A percentile compares a stretch with the other conserved stretches of the same genome.
phyloP scores from a whole-genome alignment of 1,140 invertebrate genomes.

The Formica selysi region DNA sequence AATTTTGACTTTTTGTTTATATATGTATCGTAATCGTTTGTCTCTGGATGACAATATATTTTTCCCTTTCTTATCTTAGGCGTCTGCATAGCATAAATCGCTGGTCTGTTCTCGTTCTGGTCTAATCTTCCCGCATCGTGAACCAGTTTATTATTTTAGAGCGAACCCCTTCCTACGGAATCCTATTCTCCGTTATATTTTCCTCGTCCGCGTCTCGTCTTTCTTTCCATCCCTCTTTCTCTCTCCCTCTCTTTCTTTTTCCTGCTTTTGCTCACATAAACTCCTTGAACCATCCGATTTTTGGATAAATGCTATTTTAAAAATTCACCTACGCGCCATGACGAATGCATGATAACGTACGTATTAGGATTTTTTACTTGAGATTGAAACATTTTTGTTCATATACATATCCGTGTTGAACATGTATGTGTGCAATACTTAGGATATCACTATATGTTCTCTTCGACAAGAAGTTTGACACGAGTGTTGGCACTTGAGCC shows the following conservation, averaged over 20 bases:
- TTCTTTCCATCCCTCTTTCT: conserved; percentile 23
- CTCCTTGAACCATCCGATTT: conserved; percentile 61
- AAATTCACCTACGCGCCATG: conserved; percentile 2
- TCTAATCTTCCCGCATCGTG: conserved; percentile 64
- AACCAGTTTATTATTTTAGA: conserved; percentile 81
- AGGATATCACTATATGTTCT: conserved; percentile 28
- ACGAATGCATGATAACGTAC: background rate
- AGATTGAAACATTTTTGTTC: conserved; percentile 18
- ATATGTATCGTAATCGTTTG: background rate
- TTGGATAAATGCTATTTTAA: conserved; percentile 41
- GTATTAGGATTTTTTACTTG: conserved; percentile 8
- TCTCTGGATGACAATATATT: background rate
- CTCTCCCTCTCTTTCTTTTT: conserved; percentile 4
- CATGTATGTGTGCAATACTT: background rate
- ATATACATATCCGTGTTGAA: conserved; percentile 8
- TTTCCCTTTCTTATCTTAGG: conserved; percentile 21
- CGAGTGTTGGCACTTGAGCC: conserved; percentile 43
- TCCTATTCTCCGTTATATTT: conserved; percentile 26
- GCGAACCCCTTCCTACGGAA: conserved; percentile 71
- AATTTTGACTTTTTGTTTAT: background rate
- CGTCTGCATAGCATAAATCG: conserved; percentile 48
- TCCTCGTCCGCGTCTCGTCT: conserved; percentile 52
- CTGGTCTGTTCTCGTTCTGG: conserved; percentile 42
- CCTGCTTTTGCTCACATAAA: conserved; percentile 3
- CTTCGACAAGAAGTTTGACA: conserved; percentile 35